phyloP scores from a whole-genome alignment of 30 jellyfish, hydroid and myxozoan genomes.

The Sanderia malayensis region DNA sequence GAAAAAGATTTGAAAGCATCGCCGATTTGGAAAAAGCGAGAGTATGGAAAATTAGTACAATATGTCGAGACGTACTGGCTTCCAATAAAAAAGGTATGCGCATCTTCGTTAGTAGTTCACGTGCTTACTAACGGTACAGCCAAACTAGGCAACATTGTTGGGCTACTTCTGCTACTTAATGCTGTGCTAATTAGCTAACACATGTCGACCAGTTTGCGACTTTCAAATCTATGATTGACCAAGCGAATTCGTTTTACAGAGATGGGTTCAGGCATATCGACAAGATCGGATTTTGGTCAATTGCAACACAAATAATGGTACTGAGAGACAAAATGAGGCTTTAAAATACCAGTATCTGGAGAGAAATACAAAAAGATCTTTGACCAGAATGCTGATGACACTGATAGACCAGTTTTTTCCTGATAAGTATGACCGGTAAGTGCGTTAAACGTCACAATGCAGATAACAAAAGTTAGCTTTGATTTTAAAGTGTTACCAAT shows the following conservation, averaged over 20 bases:
- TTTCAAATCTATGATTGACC: too few relatives aligned
- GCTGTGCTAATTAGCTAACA: too few relatives aligned
- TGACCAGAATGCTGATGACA: conserved; percentile 10
- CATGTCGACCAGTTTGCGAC: too few relatives aligned
- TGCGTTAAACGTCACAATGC: too few relatives aligned
- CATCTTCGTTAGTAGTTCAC: too few relatives aligned
- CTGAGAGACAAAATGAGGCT: conserved; percentile 57
- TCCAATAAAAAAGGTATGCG: conserved; percentile 1
- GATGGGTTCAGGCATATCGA: conserved; percentile 69
- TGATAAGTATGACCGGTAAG: too few relatives aligned
- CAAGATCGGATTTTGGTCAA: conserved; percentile 26
- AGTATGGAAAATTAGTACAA: not conserved
- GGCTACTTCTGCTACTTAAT: too few relatives aligned
- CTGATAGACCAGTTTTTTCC: conserved; percentile 11
- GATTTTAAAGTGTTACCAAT: too few relatives aligned
- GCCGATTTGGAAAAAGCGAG: conserved; percentile 23
- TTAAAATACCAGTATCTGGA: conserved; percentile 49
- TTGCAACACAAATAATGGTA: conserved; percentile 60
- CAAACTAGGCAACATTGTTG: too few relatives aligned
- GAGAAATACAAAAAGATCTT: conserved; percentile 14
- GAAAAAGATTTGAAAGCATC: not conserved
- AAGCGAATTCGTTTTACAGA: too few relatives aligned
- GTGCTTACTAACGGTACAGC: too few relatives aligned
- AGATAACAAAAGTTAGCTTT: too few relatives aligned
- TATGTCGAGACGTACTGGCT: conserved; percentile 13